Conservation (phyloP, 2,113 vertebrate species). For the Platysteira castanea region DNA sequence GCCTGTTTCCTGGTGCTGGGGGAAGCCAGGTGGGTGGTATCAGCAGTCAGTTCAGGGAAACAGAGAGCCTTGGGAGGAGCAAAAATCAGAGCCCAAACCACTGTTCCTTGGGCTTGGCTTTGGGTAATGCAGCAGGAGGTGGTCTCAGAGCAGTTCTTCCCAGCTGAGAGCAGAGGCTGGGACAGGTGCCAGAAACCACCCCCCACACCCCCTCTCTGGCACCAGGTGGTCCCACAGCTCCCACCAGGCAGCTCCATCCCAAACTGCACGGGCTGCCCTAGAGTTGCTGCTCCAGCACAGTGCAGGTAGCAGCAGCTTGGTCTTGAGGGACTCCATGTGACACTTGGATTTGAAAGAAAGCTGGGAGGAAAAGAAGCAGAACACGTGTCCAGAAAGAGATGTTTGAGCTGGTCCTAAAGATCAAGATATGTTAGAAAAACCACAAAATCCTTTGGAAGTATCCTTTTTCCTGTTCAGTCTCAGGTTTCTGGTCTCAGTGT, state of each 20-base stretch:
- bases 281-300: background rate
- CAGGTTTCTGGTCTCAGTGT: background rate
- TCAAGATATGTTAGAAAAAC: background rate
- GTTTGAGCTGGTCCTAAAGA: background rate
- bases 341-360: background rate
- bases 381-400: background rate
- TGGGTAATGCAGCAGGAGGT: fast-evolving
- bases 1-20: background rate
- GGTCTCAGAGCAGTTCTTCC: background rate
- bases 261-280: fast-evolving
- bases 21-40: background rate
- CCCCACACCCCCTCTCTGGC: background rate
- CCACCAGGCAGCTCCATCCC: background rate
- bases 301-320: background rate
- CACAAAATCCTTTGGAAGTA: background rate
- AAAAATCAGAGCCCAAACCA: background rate
- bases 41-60: background rate
- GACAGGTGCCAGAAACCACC: background rate
- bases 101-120: background rate
- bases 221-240: background rate
- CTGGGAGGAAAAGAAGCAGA: background rate
- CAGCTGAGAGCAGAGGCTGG: background rate
- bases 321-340: background rate
- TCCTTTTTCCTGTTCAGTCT: background rate
- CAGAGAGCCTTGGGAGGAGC: background rate